Conservation (phyloP, 2,113 vertebrate species). For the Alaudala cheleensis region DNA sequence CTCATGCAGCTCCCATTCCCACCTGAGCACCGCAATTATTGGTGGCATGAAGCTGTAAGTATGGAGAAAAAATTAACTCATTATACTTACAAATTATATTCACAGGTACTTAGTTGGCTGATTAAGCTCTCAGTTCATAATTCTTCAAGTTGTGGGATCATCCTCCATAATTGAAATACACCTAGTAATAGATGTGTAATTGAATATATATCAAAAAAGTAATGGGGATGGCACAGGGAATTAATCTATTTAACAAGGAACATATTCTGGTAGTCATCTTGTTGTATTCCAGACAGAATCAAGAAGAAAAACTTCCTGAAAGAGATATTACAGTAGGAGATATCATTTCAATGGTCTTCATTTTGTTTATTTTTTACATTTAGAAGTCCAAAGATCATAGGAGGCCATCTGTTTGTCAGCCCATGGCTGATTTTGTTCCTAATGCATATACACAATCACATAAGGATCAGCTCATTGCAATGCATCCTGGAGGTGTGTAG, state of each 20-base stretch:
- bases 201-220: not conserved
- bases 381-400: not conserved
- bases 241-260: not conserved
- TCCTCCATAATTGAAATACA: not conserved
- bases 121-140: conserved; percentile 19
- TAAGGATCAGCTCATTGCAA: not conserved
- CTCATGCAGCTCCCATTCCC: not conserved
- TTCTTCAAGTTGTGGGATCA: not conserved
- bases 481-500: not conserved
- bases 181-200: not conserved
- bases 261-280: not conserved
- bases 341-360: not conserved
- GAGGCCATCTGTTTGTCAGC: not conserved
- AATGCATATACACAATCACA: not conserved
- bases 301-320: not conserved
- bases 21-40: not conserved
- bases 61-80: not conserved
- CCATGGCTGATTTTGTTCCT: not conserved
- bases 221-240: not conserved
- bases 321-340: not conserved
- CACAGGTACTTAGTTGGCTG: not conserved
- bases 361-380: conserved; percentile 2
- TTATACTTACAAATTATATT: conserved; percentile 37
- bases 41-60: not conserved
- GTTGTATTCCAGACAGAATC: not conserved